A percentile compares a stretch with the other conserved stretches of the same genome.
phyloP scores from a whole-genome alignment of 2,888 invertebrate genomes.

The Lycia hirtaria region DNA sequence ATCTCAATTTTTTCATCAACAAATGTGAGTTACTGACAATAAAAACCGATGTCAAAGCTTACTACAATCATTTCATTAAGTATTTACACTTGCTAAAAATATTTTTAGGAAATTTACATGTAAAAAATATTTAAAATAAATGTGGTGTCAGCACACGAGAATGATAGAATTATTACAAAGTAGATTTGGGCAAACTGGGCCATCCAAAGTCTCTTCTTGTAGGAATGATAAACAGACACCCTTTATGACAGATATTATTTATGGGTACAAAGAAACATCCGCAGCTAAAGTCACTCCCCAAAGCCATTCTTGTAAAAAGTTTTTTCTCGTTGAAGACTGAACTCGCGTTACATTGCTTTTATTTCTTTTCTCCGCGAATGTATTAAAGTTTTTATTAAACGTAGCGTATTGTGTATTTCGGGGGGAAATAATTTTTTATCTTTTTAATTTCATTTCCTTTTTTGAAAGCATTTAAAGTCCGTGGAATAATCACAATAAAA shows the following conservation, averaged over 20 bases:
- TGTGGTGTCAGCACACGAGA: not conserved
- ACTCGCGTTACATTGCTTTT: slow-evolving; percentile 25
- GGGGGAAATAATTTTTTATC: slow-evolving; percentile 1
- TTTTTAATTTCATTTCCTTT: not conserved
- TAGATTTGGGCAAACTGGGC: slow-evolving; percentile 14
- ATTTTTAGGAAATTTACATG: too few species aligned
- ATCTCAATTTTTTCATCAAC: too few species aligned
- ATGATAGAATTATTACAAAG: not conserved
- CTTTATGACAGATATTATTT: slow-evolving; percentile 32
- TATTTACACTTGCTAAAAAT: too few species aligned
- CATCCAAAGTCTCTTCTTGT: slow-evolving; percentile 14
- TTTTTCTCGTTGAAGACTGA: slow-evolving; percentile 23
- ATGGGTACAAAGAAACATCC: slow-evolving; percentile 28
- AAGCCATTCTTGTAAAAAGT: slow-evolving; percentile 32
- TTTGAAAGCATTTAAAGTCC: too few species aligned
- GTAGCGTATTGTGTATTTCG: slow-evolving; percentile 5
- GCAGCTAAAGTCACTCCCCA: slow-evolving; percentile 23
- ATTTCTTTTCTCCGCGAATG: slow-evolving; percentile 20
- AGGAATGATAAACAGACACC: slow-evolving; percentile 29
- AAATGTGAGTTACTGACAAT: too few species aligned
- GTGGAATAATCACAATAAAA: too few species aligned
- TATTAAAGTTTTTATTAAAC: slow-evolving; percentile 28
- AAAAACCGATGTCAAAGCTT: too few species aligned
- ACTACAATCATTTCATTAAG: too few species aligned
- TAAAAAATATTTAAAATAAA: too few species aligned